These are phyloP conservation scores for Aphrophora alni DNA, from an alignment of 2,888 invertebrate genomes.

Conservation along the genomic window DNA sequence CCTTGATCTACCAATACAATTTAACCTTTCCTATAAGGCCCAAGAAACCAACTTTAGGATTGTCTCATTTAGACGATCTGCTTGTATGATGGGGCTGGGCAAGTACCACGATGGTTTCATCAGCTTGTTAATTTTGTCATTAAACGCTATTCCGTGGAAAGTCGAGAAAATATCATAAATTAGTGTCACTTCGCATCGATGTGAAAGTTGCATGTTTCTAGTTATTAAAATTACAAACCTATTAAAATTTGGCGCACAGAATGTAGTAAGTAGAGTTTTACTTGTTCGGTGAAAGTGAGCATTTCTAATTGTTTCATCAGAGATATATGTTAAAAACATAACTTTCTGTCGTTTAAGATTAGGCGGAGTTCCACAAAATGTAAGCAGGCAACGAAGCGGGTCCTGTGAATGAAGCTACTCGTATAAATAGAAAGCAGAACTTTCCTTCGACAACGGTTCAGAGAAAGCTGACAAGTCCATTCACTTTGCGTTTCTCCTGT, in stretches of 20 bases:
- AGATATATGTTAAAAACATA: not conserved
- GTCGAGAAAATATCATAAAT: no score
- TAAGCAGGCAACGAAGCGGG: not conserved
- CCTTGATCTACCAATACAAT: no score
- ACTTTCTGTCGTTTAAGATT: not conserved
- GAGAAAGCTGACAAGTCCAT: not conserved
- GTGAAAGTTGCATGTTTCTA: not conserved
- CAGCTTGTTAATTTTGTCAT: no score
- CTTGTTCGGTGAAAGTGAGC: not conserved
- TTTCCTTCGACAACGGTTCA: not conserved
- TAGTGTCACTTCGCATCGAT: not conserved
- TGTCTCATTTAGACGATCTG: no score
- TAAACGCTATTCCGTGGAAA: no score
- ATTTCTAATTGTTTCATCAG: not conserved
- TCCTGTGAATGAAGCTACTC: not conserved
- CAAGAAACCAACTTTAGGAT: no score
- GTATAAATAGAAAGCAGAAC: not conserved
- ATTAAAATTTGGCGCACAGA: no score
- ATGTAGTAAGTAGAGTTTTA: no score
- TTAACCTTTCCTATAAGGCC: no score
- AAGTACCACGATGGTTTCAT: no score
- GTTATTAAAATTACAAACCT: not conserved
- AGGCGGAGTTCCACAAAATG: not conserved
- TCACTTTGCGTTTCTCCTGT: not conserved
- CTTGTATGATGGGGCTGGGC: no score